Conservation (phyloP, 2,797 vertebrate species). For the Rousettus madagascariensis region DNA sequence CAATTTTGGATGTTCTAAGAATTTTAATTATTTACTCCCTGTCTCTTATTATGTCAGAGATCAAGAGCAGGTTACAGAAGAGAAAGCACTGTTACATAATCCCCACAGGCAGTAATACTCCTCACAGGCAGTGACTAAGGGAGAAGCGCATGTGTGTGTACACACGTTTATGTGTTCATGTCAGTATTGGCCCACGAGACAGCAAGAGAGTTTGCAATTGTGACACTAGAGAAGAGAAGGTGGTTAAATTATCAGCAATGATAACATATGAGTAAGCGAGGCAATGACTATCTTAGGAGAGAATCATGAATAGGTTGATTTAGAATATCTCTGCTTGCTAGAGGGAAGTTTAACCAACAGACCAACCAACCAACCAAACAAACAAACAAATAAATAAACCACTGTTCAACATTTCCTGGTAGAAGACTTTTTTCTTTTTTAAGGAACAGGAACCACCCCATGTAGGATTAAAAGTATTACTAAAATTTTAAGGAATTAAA, state of each 20-base stretch:
- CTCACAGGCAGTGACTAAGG: not conserved
- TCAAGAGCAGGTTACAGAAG: not conserved
- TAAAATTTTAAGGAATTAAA: slow-evolving; percentile 28
- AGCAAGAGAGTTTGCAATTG: not conserved
- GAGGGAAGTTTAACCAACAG: slow-evolving; percentile 1
- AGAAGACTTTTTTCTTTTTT: not conserved
- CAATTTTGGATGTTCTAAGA: not conserved
- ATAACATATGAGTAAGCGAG: not conserved
- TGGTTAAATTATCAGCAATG: not conserved
- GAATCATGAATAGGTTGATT: not conserved
- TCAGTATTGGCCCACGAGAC: not conserved
- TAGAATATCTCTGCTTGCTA: not conserved
- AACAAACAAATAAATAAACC: not conserved
- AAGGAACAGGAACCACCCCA: not conserved
- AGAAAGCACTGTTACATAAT: not conserved
- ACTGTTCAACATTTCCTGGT: not conserved
- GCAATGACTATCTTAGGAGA: not conserved
- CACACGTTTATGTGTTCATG: not conserved
- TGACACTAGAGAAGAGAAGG: not conserved
- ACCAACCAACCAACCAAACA: not conserved
- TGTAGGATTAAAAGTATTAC: not conserved
- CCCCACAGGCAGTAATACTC: not conserved
- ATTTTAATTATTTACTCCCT: slow-evolving; percentile 3
- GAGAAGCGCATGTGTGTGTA: not conserved
- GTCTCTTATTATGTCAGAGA: not conserved